Base-by-base conservation (phyloP, 2,888 invertebrate species). In the Dendrolimus pini region DNA sequence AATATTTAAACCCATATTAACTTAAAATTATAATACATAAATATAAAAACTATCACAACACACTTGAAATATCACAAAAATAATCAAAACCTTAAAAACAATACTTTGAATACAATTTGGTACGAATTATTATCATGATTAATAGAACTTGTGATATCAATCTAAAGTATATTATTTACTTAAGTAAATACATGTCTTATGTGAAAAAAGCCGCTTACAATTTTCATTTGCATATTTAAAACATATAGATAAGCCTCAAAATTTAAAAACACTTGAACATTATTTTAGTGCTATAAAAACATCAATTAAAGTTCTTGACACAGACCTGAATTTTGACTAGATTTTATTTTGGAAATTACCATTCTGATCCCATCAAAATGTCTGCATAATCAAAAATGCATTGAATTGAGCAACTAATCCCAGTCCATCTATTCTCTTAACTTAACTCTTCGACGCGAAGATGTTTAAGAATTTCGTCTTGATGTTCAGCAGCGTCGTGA, bases 401-500 rank as follows among this genome's bases (percentile, higher is more conserved):
- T 76, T 68, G 59, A 75, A 72, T 89, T 90, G 89, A 89, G 89
- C 89, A 89, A 89, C 70, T 77, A 74, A 72, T 72, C 74, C 74
- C 64, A 65, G 64, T 59, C 52, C 67, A 66, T 63, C 58, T 60
- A 59, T 42, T 58, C 60, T 54, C 54, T 54, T 60, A 60, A 57
- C 52, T 80, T 88, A 90, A 78, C 87, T 84, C 68, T 89, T 90
- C 7, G 83, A 77, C 52, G 83, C 70, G 69, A 90, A 90, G 58
- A 90, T 89, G 67, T 90, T 90, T 56, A 90, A 74, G 71, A 90
- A 83, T 61, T 89, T 90, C 1, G 89, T 84, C 70, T 89, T 90
- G 66, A 90, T 89, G 65, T 83, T 89, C 53, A 90, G 68, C 7
- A 90, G 71, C 0, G 89, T 88, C 1, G 90, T 90, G 65, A 90